Percentiles rank a stretch among this genome's conserved stretches.
These are phyloP conservation scores for Sabatieria punctata DNA, from an alignment of 2,888 invertebrate genomes.

Conservation along the genomic window DNA sequence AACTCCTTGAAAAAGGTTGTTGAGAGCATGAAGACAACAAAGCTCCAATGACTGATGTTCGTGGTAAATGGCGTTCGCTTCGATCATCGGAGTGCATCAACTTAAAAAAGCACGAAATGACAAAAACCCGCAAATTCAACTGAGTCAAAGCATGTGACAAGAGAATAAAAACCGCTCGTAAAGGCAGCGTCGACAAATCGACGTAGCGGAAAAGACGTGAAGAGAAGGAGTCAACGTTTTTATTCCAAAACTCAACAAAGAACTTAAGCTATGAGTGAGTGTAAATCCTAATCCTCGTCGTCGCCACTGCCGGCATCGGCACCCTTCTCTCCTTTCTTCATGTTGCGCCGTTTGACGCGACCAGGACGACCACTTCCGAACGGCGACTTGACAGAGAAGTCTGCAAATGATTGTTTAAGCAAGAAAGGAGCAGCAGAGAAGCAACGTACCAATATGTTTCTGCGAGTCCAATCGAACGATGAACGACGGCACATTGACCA, in stretches of 20 bases:
- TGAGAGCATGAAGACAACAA: conserved; percentile 82
- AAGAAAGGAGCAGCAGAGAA: too few species aligned
- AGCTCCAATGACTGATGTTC: conserved; percentile 62
- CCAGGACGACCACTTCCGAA: conserved; percentile 97
- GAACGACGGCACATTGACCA: conserved; percentile 95
- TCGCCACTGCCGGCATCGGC: conserved; percentile 52
- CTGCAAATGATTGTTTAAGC: conserved; percentile 19
- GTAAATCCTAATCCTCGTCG: conserved; percentile 47
- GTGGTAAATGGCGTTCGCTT: conserved; percentile 29
- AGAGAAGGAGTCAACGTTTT: not conserved
- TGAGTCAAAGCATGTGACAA: too few species aligned
- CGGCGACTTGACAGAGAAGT: conserved; percentile 76
- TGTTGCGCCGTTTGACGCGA: conserved; percentile 99
- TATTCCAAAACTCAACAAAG: not conserved
- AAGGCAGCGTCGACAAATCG: not conserved
- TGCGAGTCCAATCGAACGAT: conserved; percentile 90
- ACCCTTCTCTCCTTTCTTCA: conserved; percentile 67
- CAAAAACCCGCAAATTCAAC: too few species aligned
- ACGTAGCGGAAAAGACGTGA: not conserved
- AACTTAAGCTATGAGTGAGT: too few species aligned
- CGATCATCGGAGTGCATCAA: not conserved
- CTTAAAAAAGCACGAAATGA: too few species aligned
- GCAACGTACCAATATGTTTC: conserved; percentile 44
- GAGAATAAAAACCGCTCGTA: too few species aligned
- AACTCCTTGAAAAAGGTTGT: conserved; percentile 73